Evolutionary conservation across 2,888 invertebrate species (phyloP).

Genomic region (Trichogramma evanescens): DNA sequence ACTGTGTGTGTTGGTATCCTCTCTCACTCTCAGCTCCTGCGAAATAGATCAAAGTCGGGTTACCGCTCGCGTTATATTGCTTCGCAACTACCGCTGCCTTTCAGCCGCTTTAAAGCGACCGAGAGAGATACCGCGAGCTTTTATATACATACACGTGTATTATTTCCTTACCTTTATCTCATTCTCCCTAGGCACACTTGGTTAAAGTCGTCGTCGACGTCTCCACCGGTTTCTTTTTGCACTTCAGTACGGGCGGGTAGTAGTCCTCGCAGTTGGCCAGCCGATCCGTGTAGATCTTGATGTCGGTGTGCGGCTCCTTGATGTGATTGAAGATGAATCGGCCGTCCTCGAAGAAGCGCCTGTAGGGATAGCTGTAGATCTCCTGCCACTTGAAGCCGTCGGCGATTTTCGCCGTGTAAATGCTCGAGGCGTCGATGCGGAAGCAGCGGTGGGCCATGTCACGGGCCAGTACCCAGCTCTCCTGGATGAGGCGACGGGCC

Average conservation of each 20-base stretch:
- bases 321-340: slow-evolving; percentile 30
- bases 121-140: too few relatives aligned
- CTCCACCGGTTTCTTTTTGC: background rate
- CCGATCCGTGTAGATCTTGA: slow-evolving; percentile 27
- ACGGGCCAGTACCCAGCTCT: slow-evolving; percentile 36
- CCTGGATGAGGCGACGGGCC: slow-evolving; percentile 29
- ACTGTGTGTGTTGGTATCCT: too few relatives aligned
- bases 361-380: slow-evolving; percentile 29
- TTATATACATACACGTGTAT: too few relatives aligned
- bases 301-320: slow-evolving; percentile 31
- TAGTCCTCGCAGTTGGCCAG: slow-evolving; percentile 21
- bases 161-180: too few relatives aligned
- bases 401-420: slow-evolving; percentile 29
- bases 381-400: slow-evolving; percentile 30
- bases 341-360: slow-evolving; percentile 27
- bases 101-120: too few relatives aligned
- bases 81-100: background rate
- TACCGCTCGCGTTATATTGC: background rate
- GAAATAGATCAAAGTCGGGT: slow-evolving; percentile 7
- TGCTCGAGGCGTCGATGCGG: slow-evolving; percentile 35
- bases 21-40: background rate
- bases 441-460: slow-evolving; percentile 33
- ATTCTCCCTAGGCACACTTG: too few relatives aligned
- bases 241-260: slow-evolving; percentile 1
- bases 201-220: background rate